Evolutionary conservation across 1,140 invertebrate genomes (phyloP).

Genomic region (Drosophila busckii): DNA sequence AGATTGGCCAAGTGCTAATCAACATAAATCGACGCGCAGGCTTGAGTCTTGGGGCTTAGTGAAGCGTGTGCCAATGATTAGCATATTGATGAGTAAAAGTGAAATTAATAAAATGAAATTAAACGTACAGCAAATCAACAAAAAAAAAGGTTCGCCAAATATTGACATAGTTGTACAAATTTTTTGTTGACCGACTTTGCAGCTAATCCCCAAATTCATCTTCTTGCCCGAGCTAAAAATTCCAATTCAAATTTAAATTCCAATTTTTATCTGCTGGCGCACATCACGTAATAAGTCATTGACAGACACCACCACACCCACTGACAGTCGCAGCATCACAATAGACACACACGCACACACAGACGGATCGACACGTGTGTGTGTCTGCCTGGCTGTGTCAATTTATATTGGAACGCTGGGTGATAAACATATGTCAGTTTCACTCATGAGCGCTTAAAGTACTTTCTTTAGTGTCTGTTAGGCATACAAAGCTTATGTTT

Average conservation of each 20-base stretch:
- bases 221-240: neutral
- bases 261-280: too few species aligned
- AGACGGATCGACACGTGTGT: too few species aligned
- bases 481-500: conserved; percentile 24
- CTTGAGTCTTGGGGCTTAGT: neutral
- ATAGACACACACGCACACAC: too few species aligned
- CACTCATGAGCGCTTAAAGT: conserved; percentile 26
- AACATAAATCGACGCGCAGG: conserved; percentile 7
- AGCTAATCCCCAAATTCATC: conserved; percentile 3
- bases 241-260: conserved; percentile 13
- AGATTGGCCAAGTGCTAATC: conserved; percentile 25
- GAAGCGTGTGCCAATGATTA: conserved; percentile 56
- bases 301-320: too few species aligned
- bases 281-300: conserved; percentile 26
- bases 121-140: conserved; percentile 31
- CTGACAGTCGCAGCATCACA: too few species aligned
- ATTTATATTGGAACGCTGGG: too few species aligned
- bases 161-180: conserved; percentile 51
- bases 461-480: conserved; percentile 45
- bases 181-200: conserved; percentile 21
- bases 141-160: conserved; percentile 57
- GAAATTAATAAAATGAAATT: conserved; percentile 65
- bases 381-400: too few species aligned
- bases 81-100: conserved; percentile 76
- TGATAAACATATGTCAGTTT: conserved; percentile 40